Conservation (phyloP, 2,888 invertebrate genomes). For the Macroteleia sp. region DNA sequence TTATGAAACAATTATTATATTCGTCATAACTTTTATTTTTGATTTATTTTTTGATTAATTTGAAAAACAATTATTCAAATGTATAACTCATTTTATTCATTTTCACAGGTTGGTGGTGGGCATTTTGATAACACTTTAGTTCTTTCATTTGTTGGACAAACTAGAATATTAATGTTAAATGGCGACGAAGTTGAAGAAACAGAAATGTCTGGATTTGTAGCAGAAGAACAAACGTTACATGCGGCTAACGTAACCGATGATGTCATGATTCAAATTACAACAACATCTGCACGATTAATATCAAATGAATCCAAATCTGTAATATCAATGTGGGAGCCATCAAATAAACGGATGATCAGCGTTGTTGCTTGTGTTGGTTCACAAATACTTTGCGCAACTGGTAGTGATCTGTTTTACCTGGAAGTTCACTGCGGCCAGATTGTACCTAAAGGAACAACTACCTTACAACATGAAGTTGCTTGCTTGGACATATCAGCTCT, state of each 20-base stretch:
- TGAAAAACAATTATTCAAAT: not conserved
- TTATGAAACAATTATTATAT: no score
- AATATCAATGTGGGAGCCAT: conserved; percentile 90
- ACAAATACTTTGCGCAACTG: conserved; percentile 93
- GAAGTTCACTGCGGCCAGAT: conserved; percentile 88
- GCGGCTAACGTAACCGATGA: conserved; percentile 95
- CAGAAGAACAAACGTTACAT: conserved; percentile 96
- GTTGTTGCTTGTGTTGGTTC: conserved; percentile 93
- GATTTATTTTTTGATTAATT: no score
- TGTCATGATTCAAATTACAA: conserved; percentile 92
- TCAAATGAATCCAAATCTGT: conserved; percentile 88
- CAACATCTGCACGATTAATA: conserved; percentile 89
- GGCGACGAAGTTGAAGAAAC: conserved; percentile 99
- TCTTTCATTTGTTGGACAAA: conserved; percentile 98
- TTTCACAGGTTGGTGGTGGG: conserved; percentile 86
- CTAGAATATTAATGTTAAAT: conserved; percentile 93
- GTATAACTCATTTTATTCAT: not conserved
- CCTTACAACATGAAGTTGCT: conserved; percentile 96
- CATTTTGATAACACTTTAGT: conserved; percentile 94
- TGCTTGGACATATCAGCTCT: conserved; percentile 96
- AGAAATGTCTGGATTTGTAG: conserved; percentile 95
- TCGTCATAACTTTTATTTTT: no score
- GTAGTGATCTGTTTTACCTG: conserved; percentile 93
- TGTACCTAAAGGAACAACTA: conserved; percentile 87
- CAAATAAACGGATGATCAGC: conserved; percentile 90